Base-by-base conservation (phyloP, 2,888 invertebrate species). In the Merodon equestris region DNA sequence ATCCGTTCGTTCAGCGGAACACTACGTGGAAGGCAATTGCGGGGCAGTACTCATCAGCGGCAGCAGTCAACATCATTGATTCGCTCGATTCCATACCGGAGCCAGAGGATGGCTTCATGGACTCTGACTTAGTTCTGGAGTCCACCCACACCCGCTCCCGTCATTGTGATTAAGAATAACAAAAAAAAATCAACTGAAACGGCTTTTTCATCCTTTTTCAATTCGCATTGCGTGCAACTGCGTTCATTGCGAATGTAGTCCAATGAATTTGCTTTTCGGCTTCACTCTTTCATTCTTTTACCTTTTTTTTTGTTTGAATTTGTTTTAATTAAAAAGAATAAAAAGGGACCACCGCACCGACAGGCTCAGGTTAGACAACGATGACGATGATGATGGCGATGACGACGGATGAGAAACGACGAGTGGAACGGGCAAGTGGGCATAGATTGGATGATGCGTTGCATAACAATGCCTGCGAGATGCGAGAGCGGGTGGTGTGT, bases 231-330 rank as follows among this genome's bases (percentile, higher is more conserved):
- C 75, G 68, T 76, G 66, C 54, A 50, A 10, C 53, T 73, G 73
- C 73, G 50, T 60, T 66, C 58, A 15, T 44, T 76, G 60, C 66
- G 58, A 74, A 68, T 74, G 50, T 74, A 68, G 74, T 70, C 64
- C 75, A 70, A 70, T 75, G 70, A 75, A 70, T 75, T 75, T 75
- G 70, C 75, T 68, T 75, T 75, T 75, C 70, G 75, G 75, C 70
- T 75, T 75, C 48, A 45, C 57, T 48, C 47, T 60, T 34, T 10
- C 51, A 57, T 61, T 18, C 56, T 56, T 18, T 9, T 47, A 40
- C 17, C 10, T 9, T 53, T 66, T 71, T 57, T 58, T 67, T 73
- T 73, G 66, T 73, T 73, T 73, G 73, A 73, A 73, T 73, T 73
- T 66, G 53, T 73, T 73, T 73, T 73, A 73, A 73, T 73, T 73